phyloP scores from a whole-genome alignment of 1,140 invertebrate species.

The Magallana ariakensis region DNA sequence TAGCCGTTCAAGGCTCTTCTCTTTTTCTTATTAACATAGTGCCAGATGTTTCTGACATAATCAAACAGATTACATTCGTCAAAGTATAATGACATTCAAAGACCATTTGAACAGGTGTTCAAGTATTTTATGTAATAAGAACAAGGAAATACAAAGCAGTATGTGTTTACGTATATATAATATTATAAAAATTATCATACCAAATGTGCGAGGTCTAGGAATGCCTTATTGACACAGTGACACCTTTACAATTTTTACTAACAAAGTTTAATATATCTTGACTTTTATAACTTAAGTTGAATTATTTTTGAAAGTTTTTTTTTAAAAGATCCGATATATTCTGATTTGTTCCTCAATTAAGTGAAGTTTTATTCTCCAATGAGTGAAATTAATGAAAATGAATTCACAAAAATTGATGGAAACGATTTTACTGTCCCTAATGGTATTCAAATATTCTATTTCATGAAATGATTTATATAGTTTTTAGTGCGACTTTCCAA shows the following conservation, averaged over 20 bases:
- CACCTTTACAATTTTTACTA: not conserved
- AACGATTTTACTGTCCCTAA: not conserved
- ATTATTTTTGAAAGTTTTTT: too few species aligned
- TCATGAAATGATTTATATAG: not conserved
- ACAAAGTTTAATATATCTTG: not conserved
- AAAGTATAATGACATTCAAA: not conserved
- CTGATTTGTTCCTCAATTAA: not conserved
- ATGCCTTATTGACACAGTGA: not conserved
- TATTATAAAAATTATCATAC: too few species aligned
- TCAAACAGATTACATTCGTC: not conserved
- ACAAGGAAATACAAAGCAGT: not conserved
- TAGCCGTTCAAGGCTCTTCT: not conserved
- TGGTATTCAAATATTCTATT: not conserved
- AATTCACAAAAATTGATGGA: not conserved
- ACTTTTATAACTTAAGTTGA: too few species aligned
- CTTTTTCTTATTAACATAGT: constrained; percentile 3
- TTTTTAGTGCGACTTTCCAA: not conserved
- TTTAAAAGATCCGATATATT: too few species aligned
- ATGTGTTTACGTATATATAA: too few species aligned
- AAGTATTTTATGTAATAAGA: not conserved
- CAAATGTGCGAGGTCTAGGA: too few species aligned
- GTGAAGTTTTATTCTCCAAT: not conserved
- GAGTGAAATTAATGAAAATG: not conserved
- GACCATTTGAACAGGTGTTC: not conserved
- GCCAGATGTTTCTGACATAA: constrained; percentile 17